Conservation (phyloP, 2,113 vertebrate genomes). For the Tenebrosternarchus preto region DNA sequence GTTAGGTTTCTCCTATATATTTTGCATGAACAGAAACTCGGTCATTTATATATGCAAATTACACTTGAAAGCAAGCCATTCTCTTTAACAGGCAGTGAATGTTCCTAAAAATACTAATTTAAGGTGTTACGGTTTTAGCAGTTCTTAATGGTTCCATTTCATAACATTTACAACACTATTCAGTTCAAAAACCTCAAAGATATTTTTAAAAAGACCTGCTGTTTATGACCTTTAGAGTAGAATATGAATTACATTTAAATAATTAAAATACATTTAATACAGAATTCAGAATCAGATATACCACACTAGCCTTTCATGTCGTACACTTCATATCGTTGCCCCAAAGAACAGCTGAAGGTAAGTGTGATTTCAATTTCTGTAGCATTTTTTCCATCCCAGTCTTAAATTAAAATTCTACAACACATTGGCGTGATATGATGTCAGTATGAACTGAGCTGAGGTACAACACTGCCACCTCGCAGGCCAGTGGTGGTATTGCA, state of each 20-base stretch:
- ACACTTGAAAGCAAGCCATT: not conserved
- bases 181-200: not conserved
- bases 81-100: not conserved
- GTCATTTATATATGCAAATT: not conserved
- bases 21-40: too few relatives aligned
- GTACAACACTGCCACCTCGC: slow-evolving; percentile 33
- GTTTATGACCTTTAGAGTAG: not conserved
- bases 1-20: too few relatives aligned
- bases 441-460: not conserved
- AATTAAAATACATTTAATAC: too few relatives aligned
- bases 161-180: not conserved
- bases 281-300: too few relatives aligned
- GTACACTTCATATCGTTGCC: not conserved
- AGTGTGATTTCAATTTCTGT: slow-evolving; percentile 1
- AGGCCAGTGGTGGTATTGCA: not conserved
- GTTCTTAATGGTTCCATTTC: not conserved
- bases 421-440: not conserved
- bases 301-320: not conserved
- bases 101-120: not conserved
- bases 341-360: not conserved
- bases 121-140: not conserved
- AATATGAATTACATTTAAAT: too few relatives aligned
- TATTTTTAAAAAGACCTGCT: slow-evolving; percentile 3
- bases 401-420: not conserved
- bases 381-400: not conserved